Evolutionary conservation across 37 sponge, comb jelly and placozoan species (phyloP).

Genomic region (Halisarca cf. caerulea): DNA sequence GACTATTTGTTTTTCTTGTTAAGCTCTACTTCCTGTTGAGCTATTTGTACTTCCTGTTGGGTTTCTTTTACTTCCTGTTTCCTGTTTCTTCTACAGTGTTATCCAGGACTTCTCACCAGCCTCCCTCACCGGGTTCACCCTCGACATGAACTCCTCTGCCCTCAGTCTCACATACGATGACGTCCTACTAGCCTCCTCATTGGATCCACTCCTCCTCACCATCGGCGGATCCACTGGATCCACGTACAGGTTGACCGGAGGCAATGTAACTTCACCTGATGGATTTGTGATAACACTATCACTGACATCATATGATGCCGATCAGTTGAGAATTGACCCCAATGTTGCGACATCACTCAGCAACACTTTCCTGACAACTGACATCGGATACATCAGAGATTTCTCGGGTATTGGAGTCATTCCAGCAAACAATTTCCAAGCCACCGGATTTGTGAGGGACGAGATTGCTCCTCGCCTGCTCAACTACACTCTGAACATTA

Average conservation of each 20-base stretch:
- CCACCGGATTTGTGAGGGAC: conserved; percentile 65
- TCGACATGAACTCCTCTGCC: conserved; percentile 74
- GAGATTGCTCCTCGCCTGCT: conserved; percentile 64
- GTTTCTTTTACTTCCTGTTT: neutral
- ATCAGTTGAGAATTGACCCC: conserved; percentile 67
- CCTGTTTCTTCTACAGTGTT: neutral
- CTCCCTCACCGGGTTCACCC: conserved; percentile 58
- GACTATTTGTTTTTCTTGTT: neutral
- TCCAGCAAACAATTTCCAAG: conserved; percentile 58
- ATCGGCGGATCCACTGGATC: conserved; percentile 52
- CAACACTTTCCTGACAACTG: conserved; percentile 76
- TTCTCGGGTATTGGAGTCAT: conserved; percentile 63
- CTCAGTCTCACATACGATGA: conserved; percentile 86
- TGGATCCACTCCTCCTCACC: conserved; percentile 60
- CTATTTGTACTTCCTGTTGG: no score
- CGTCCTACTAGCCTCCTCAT: conserved; percentile 60
- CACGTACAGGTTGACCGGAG: conserved; percentile 73
- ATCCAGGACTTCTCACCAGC: conserved; percentile 54
- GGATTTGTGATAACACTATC: conserved; percentile 65
- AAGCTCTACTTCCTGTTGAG: neutral
- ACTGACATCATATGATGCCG: conserved; percentile 60
- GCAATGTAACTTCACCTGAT: conserved; percentile 59
- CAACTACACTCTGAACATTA: conserved; percentile 74
- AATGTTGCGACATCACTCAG: conserved; percentile 61
- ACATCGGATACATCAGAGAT: conserved; percentile 51